phyloP scores from a whole-genome alignment of 2,888 invertebrate species.

The Nemoura dubitans region DNA sequence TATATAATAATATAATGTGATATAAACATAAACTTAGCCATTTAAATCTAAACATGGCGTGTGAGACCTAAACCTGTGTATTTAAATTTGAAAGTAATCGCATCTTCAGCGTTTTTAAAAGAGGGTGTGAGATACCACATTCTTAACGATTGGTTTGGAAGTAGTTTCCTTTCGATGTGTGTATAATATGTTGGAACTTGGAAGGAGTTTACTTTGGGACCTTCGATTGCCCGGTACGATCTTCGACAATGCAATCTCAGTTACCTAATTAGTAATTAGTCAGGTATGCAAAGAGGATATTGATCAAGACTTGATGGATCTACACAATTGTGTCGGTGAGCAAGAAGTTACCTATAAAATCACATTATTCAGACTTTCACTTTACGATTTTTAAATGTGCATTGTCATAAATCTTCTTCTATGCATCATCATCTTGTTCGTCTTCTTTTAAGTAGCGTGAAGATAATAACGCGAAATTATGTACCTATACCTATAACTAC shows the following conservation, averaged over 20 bases:
- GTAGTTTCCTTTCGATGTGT: no score
- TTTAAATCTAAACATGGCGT: background rate
- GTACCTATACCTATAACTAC: background rate
- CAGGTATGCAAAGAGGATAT: background rate
- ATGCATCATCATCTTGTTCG: background rate
- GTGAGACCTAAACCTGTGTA: background rate
- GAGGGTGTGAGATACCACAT: background rate
- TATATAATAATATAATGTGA: background rate
- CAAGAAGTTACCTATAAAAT: background rate
- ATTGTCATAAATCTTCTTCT: constrained; percentile 3
- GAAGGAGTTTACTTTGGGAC: no score
- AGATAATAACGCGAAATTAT: background rate
- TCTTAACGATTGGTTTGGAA: background rate
- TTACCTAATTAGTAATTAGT: background rate
- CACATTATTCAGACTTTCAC: background rate
- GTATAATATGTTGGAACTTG: no score
- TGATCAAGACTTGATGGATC: background rate
- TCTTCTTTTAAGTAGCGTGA: background rate
- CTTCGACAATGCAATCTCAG: background rate
- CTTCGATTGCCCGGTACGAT: no score
- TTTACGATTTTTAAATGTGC: background rate
- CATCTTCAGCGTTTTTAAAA: background rate
- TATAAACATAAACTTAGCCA: background rate
- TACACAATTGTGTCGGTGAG: background rate
- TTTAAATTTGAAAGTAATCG: background rate